Evolutionary conservation across 2,888 invertebrate genomes (phyloP).

Genomic region (Spisula subtruncata): DNA sequence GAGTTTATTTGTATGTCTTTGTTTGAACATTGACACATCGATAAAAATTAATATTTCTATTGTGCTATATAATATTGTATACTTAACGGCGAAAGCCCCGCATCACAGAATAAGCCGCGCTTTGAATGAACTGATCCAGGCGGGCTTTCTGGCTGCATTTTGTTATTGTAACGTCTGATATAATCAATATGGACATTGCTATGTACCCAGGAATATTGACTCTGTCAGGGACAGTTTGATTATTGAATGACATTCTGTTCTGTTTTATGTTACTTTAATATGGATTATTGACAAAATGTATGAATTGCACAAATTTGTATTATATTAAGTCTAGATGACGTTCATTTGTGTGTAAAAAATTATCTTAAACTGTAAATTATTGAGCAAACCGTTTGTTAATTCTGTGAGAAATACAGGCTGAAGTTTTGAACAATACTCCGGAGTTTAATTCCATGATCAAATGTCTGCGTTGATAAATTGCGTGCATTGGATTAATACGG

Average conservation of each 20-base stretch:
- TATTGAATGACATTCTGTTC: background rate
- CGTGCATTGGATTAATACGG: background rate
- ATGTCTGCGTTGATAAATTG: background rate
- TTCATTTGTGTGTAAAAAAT: background rate
- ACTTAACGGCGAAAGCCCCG: background rate
- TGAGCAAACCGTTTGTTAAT: background rate
- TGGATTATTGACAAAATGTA: background rate
- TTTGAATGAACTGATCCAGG: slow-evolving; percentile 19
- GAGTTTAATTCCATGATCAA: background rate
- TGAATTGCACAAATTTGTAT: background rate
- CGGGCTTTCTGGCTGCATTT: background rate
- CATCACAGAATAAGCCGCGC: background rate
- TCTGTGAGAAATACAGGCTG: background rate
- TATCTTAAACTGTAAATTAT: background rate
- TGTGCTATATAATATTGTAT: background rate
- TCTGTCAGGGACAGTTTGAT: background rate
- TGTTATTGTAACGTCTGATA: background rate
- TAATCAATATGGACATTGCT: background rate
- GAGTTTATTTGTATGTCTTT: slow-evolving; percentile 3
- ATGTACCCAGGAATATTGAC: background rate
- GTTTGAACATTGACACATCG: slow-evolving; percentile 17
- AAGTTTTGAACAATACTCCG: slow-evolving; percentile 22
- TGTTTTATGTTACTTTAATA: background rate
- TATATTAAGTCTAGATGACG: background rate
- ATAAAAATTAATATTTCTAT: slow-evolving; percentile 31